phyloP scores from a whole-genome alignment of 2,888 invertebrate species.

The Sturmia bella region DNA sequence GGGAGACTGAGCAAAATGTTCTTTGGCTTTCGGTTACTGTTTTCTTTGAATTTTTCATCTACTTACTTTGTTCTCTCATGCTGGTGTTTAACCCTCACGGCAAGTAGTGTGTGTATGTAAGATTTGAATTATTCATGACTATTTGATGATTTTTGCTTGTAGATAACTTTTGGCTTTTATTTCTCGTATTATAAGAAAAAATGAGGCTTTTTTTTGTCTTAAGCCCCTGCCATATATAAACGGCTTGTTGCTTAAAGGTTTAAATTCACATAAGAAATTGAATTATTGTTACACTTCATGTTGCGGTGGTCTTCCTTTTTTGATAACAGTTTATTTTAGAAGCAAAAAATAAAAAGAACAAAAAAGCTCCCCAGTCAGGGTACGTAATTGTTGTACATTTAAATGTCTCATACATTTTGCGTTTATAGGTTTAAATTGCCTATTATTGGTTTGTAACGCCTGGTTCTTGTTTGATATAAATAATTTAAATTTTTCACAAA shows the following conservation, averaged over 20 bases:
- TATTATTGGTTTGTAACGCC: too few relatives aligned
- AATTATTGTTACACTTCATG: conserved; percentile 37
- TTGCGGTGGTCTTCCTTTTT: conserved; percentile 5
- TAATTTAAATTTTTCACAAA: too few relatives aligned
- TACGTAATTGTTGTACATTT: too few relatives aligned
- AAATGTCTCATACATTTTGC: too few relatives aligned
- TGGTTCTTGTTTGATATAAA: too few relatives aligned
- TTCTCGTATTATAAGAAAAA: not conserved
- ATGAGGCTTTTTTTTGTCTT: not conserved
- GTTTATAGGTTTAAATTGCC: too few relatives aligned
- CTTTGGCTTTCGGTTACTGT: conserved; percentile 10
- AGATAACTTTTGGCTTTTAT: not conserved
- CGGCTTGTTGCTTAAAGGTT: conserved; percentile 5
- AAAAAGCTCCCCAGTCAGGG: too few relatives aligned
- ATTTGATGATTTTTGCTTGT: not conserved
- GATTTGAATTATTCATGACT: conserved; percentile 12
- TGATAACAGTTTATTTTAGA: not conserved
- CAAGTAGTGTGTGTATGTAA: not conserved
- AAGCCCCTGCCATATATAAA: not conserved
- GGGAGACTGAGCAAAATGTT: conserved; percentile 11
- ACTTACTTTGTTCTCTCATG: not conserved
- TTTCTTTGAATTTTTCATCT: not conserved
- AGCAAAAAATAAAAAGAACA: conserved; percentile 11
- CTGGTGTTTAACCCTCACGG: conserved; percentile 26
- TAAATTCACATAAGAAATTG: conserved; percentile 52